Base-by-base conservation (phyloP, 2,797 vertebrate genomes). In the Sorex maritimensis region DNA sequence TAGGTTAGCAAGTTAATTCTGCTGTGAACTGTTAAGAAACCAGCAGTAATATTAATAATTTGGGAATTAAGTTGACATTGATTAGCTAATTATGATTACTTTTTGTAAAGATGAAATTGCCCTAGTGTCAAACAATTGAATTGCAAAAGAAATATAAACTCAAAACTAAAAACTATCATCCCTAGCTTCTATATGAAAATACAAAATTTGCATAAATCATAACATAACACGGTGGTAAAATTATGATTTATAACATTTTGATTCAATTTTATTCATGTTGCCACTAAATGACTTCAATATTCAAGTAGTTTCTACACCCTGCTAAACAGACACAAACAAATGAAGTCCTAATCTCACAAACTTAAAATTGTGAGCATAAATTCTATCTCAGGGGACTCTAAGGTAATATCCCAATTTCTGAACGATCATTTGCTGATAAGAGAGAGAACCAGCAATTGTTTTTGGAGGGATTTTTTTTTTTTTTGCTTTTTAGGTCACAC, bases 231-330 rank as follows among this genome's bases (percentile, higher is more conserved):
- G 38, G 8, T 91, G 34, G 24, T 68, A 88, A 71, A 78, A 6
- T 91, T 34, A 23, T 68, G 90, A 71, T 81, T 81, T 83, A 93
- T 86, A 81, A 86, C 67, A 67, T 46, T 72, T 77, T 71, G 75
- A 88, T 74, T 69, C 21, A 78, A 68, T 92, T 93, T 84, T 84
- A 94, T 81, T 93, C 77, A 90, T 80, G 44, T 79, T 88, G 78
- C 49, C 74, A 75, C 72, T 81, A 80, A 94, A 68, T 67, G 28
- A 7, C 9, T 75, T 13, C 38, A 49, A 93, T 84, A 52, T 44
- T 44, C 81, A 94, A 23, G 21, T 12, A 44, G 58, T 94, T 41
- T 79, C 81, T 83, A 68, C 41, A 44, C 49, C 61, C 73, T 44
- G 79, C 5, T 30, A 34, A 38, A 79, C 2, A 83, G 13, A 21